A percentile compares a stretch with the other conserved stretches of the same genome.
Conservation (phyloP, 2,113 vertebrate genomes). For the Eretmochelys imbricata region DNA sequence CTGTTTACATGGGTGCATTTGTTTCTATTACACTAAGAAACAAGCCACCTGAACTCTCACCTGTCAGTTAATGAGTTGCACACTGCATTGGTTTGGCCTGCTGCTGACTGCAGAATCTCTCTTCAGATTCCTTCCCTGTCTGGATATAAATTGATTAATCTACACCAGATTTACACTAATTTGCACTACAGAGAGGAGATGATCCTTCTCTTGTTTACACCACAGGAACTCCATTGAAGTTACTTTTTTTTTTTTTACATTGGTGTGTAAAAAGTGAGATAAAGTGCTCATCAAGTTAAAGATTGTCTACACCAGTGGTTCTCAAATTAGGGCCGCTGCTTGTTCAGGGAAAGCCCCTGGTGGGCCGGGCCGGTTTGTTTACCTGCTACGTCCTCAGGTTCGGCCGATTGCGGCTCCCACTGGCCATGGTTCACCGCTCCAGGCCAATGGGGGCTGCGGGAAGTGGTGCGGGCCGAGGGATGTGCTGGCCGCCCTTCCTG, state of each 20-base stretch:
- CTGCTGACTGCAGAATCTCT: background rate
- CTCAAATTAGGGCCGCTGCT: too few species aligned
- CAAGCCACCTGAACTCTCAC: background rate
- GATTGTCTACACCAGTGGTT: background rate
- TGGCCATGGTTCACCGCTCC: too few species aligned
- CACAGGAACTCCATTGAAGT: background rate
- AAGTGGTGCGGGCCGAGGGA: too few species aligned
- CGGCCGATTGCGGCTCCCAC: too few species aligned
- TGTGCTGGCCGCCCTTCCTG: too few species aligned
- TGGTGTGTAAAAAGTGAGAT: background rate
- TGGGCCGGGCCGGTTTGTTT: too few species aligned
- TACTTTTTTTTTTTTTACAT: background rate
- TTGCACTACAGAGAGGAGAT: background rate
- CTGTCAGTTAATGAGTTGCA: background rate
- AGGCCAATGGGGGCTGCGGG: too few species aligned
- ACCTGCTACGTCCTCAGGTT: too few species aligned
- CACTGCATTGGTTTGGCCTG: fast-evolving
- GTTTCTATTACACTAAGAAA: fast-evolving
- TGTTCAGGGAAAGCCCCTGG: too few species aligned
- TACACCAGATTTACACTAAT: background rate
- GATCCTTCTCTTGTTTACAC: background rate
- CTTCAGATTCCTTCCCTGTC: background rate
- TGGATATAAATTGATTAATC: background rate
- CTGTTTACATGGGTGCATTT: background rate
- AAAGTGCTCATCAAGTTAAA: background rate